Evolutionary conservation across 2,113 vertebrate genomes (phyloP).

Genomic region (Sinocyclocheilus anophthalmus): DNA sequence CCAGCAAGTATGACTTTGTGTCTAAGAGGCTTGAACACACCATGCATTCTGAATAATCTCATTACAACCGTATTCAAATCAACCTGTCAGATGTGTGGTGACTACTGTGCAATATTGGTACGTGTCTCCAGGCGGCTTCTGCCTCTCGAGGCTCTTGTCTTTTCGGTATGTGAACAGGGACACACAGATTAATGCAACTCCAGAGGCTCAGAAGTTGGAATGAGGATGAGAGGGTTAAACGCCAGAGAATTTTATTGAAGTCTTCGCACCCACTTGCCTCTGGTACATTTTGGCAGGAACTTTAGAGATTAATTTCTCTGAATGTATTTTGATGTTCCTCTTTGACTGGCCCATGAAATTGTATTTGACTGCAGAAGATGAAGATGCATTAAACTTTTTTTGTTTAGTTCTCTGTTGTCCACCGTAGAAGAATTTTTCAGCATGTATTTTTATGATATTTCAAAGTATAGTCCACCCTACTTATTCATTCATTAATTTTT

Average conservation of each 20-base stretch:
- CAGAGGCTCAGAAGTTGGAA: conserved; percentile 9
- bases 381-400: neutral
- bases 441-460: neutral
- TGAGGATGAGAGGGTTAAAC: neutral
- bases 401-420: neutral
- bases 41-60: conserved; percentile 11
- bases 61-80: conserved; percentile 7
- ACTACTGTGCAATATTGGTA: neutral
- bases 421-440: neutral
- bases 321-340: neutral
- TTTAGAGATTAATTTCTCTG: conserved; percentile 4
- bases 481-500: conserved; percentile 12
- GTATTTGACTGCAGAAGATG: neutral
- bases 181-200: conserved; percentile 11
- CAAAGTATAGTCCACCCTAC: neutral
- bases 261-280: neutral
- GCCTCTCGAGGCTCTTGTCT: neutral
- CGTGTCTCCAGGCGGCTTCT: conserved; percentile 7
- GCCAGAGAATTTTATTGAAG: conserved; percentile 1
- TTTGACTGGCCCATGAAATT: neutral
- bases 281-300: neutral
- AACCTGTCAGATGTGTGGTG: conserved; percentile 5
- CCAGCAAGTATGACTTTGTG: neutral
- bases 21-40: neutral
- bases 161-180: neutral